phyloP scores from a whole-genome alignment of 2,888 invertebrate genomes.

The Chaitophorus viminalis region DNA sequence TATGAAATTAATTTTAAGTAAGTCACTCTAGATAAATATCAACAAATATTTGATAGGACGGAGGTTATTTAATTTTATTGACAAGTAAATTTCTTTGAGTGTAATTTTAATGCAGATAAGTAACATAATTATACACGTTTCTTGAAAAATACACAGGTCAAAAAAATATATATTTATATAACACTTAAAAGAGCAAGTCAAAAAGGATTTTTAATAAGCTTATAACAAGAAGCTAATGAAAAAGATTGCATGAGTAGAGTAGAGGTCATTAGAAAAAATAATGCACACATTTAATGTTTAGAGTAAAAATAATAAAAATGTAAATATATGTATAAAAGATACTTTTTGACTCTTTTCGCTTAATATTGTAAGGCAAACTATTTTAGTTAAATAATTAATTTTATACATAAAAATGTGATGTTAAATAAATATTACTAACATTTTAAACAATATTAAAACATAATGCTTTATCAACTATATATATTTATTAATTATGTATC shows the following conservation, averaged over 20 bases:
- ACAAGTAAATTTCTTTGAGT: neutral
- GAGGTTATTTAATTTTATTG: conserved; percentile 10
- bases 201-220: too few species aligned
- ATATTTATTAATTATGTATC: neutral
- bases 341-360: neutral
- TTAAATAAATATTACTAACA: conserved; percentile 12
- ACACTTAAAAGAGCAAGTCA: neutral
- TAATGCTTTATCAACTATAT: conserved; percentile 29
- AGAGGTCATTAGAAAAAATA: neutral
- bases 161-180: neutral
- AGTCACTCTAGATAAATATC: neutral
- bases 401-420: conserved; percentile 17
- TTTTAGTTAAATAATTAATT: neutral
- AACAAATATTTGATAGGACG: conserved; percentile 29
- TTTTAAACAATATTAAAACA: conserved; percentile 50
- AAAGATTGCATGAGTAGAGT: neutral
- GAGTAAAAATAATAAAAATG: neutral
- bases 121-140: conserved; percentile 1
- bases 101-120: neutral
- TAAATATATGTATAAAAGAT: neutral
- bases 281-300: neutral
- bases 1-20: neutral
- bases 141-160: neutral
- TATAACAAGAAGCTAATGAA: neutral
- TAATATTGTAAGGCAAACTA: neutral